Evolutionary conservation across 1,140 invertebrate species (phyloP).

Genomic region (Zaprionus camerounensis): DNA sequence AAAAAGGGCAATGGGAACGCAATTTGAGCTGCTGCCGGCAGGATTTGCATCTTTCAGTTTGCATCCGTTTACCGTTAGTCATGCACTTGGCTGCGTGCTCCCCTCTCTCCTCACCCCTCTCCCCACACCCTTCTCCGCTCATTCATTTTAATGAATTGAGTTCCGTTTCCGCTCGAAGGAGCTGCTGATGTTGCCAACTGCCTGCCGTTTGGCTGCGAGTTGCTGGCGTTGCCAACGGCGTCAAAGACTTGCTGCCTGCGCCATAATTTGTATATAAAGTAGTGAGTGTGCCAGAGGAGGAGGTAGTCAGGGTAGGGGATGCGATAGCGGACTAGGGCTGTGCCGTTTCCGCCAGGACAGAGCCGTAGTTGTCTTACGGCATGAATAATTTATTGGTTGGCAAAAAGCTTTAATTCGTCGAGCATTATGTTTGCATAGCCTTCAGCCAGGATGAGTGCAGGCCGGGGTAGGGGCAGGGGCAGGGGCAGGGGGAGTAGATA

Average conservation of each 20-base stretch:
- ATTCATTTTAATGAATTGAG: conserved; percentile 83
- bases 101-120: neutral
- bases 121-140: too few relatives aligned
- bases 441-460: conserved; percentile 24
- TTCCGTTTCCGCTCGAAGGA: conserved; percentile 76
- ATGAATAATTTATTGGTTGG: conserved; percentile 83
- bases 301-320: neutral
- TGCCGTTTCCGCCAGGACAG: conserved; percentile 38
- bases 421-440: conserved; percentile 80
- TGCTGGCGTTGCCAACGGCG: conserved; percentile 35
- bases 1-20: conserved; percentile 57
- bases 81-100: conserved; percentile 66
- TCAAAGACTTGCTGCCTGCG: conserved; percentile 46
- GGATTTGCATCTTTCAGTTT: conserved; percentile 80
- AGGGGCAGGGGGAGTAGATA: conserved; percentile 28
- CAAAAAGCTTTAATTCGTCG: conserved; percentile 80
- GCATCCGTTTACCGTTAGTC: conserved; percentile 82
- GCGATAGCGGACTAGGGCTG: conserved; percentile 14
- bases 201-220: conserved; percentile 24
- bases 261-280: conserved; percentile 61
- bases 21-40: conserved; percentile 64
- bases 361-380: conserved; percentile 73
- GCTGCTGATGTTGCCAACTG: conserved; percentile 58
- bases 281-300: conserved; percentile 8
- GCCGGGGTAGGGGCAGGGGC: neutral